Base-by-base conservation (phyloP, 2,797 vertebrate genomes). In the Sternotherus odoratus region DNA sequence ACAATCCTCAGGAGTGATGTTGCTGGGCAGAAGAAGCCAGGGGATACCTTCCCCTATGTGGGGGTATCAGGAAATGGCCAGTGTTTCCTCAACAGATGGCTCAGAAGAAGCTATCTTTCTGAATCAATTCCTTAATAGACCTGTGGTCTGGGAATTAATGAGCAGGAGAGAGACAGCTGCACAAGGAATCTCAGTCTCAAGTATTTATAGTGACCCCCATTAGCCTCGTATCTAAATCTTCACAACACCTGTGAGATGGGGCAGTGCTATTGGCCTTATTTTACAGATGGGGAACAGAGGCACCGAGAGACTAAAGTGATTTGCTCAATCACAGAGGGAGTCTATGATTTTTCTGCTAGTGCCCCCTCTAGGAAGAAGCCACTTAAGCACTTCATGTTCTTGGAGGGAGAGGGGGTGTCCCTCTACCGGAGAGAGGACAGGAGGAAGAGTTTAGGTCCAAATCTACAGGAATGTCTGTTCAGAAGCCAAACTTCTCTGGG, bases 41-140 rank as follows among this genome's bases (percentile, higher is more conserved):
- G 16, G 43, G 48, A 43, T 2, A 36, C 66, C 49, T 8, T 7
- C 87, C 92, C 92, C 89, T 66, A n/a, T 0, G 0, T 56, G 91
- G 92, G 93, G 87, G 85, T 94, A 90, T 92, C 87, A 92, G 90
- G 94, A 96, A 96, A 85, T n/a, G 66, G 83, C 0, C 1, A 93
- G 77, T 1, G 23, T 69, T 96, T 96, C 83, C 77, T 66, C 0
- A 39, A 1, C 93, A 94, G 91, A 94, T 96, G 96, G 94, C 85
- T 93, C 87, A 81, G 86, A 83, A 95, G 91, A 82, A 95, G 81
- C 13, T 48, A 30, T 30, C 43, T 16, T 48, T 19, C 66, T 93
- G 83, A 84, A 81, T 91, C 87, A 60, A 77, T 92, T 88, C 63
- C 82, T 48, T 66, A n/a, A 33, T 50, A 82, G 83, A 24, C 10